These are phyloP conservation scores for Arctocebus calabarensis DNA, from an alignment of 2,797 vertebrate genomes.

Conservation along the genomic window DNA sequence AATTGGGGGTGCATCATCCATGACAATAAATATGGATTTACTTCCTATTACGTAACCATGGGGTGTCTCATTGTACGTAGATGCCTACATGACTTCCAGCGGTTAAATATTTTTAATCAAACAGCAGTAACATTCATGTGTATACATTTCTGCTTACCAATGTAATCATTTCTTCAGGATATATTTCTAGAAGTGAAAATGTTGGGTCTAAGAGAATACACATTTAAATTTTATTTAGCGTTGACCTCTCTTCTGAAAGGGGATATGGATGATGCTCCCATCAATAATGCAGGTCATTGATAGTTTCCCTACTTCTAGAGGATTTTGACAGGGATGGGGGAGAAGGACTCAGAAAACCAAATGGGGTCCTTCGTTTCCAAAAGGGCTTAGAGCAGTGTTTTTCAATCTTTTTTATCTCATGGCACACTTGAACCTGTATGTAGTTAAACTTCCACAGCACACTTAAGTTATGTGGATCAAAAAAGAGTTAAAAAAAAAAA, in stretches of 20 bases:
- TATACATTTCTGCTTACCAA: background rate
- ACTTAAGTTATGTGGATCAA: too few species aligned
- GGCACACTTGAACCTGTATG: too few species aligned
- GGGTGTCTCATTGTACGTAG: background rate
- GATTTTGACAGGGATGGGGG: background rate
- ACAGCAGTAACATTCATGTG: background rate
- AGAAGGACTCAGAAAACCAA: slow-evolving; percentile 32
- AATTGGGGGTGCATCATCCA: background rate
- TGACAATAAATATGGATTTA: background rate
- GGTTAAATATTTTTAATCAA: slow-evolving; percentile 46
- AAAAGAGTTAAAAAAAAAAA: too few species aligned
- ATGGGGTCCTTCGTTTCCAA: background rate
- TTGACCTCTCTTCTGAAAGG: slow-evolving; percentile 7
- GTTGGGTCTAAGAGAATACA: background rate
- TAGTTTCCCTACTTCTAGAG: background rate
- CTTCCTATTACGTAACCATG: background rate
- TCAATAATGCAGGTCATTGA: background rate
- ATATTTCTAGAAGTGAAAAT: slow-evolving; percentile 58
- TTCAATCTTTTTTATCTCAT: too few species aligned
- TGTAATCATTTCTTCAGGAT: slow-evolving; percentile 26
- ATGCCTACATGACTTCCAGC: background rate
- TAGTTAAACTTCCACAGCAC: too few species aligned
- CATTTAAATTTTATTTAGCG: background rate
- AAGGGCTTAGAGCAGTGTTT: background rate
- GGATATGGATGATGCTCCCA: background rate